Base-by-base conservation (phyloP, 2,797 vertebrate species). In the Crocodylus rhombifer region DNA sequence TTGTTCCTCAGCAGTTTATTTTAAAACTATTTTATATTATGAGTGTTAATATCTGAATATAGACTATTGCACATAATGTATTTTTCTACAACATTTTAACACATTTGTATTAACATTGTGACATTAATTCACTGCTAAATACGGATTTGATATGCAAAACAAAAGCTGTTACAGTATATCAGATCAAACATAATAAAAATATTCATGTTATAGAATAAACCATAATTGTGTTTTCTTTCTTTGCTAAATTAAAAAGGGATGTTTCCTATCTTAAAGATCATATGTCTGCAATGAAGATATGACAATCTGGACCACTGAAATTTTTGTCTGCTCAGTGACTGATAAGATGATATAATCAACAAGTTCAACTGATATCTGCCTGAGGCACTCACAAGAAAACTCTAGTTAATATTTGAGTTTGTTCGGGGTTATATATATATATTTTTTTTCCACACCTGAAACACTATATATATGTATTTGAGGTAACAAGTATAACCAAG, bases 181-280 rank as follows among this genome's bases (percentile, higher is more conserved):
- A 79, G 62, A 33, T 82, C 26, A 65, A 42, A 42, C 26, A 71
- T 42, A 71, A 25, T 73, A 64, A 89, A 60, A 75, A 80, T 65
- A 30, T 42, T 58, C 3, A 76, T 80, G 80, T 86, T 93, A 90
- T 91, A 42, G 85, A 94, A 84, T 73, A 92, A 87, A 63, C 87
- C 61, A 30, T 3, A 96, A 96, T 73, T 84, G 42, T 51, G 58
- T 5, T 90, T 62, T 92, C 67, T 64, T 92, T 93, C 28, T 30
- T 25, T 63, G 77, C 86, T 88, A 90, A 82, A 93, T 89, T 92
- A 56, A 88, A 94, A 69, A 20, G 28, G 42, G 83, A 16, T 42
- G 78, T 89, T 89, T 95, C 21, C 77, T 69, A 77, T 51, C 0
- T 58, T 85, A 36, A 89, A 96, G 82, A 62, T 57, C 64, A 74